Base-by-base conservation (phyloP, 1,140 invertebrate genomes). In the Eciton burchellii region DNA sequence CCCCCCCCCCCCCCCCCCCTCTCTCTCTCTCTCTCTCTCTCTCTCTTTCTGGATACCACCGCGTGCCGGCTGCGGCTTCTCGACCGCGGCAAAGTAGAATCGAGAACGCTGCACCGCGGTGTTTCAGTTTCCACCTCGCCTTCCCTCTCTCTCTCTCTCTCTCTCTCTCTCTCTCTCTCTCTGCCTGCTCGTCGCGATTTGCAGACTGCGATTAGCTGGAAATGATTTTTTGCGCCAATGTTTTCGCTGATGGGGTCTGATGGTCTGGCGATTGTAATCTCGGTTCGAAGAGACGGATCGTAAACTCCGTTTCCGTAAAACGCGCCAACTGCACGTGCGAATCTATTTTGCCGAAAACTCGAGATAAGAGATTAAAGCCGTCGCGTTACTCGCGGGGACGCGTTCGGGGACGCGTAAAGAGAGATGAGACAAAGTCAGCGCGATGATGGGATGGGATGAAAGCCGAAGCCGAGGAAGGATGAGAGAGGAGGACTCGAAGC, bases 51-150 rank as follows among this genome's bases (percentile, higher is more conserved):
- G 45, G 71, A 85, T 82, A 77, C 66, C 35, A 68, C 49, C 57
- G 29, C 45, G 21, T 16, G 49, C 62, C 71, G 35, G 54, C 35
- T 72, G 70, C 74, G 63, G 49, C 26, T 70, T 21, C n/a, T n/a
- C 24, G 74, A 35, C 21, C 52, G 35, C 59, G 60, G 45, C 59
- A 14, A 76, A 49, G 43, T 60, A 57, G 47, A 85, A 86, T 82
- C 84, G 84, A 66, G 84, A 65, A 86, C 63, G 47, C 79, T 21
- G 62, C 63, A 57, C 47, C 56, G 77, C 83, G 79, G 85, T n/a
- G n/a, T 86, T 85, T 70, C 84, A 72, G 84, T 66, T 52, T 19
- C 66, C 66, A 70, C 63, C 74, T 57, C 66, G 56, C 52, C 49
- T 8, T 49, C 16, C n/a, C 21, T 12, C 52, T 59, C 35, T 6